Evolutionary conservation across 2,797 vertebrate genomes (phyloP), one percentile per base, ranked within the genome.

Genomic region (Typhlichthys subterraneus): DNA sequence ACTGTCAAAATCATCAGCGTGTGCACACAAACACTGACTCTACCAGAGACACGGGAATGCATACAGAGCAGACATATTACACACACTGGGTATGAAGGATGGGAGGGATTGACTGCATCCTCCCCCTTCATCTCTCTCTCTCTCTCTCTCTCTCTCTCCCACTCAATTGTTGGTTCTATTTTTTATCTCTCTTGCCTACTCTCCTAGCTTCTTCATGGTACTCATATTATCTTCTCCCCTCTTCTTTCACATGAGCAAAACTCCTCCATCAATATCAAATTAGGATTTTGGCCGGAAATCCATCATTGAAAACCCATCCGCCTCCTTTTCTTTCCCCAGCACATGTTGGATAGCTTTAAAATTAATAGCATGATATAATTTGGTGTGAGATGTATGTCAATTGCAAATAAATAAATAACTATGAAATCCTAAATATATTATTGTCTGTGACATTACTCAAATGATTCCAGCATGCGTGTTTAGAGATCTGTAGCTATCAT

Each of bases 1-100:
- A 77, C 88, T 93, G 91, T 91, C 89, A 91, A 82, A 89, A 85
- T 79, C 87, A 87, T 88, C 88, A 83, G 79, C 50, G 72, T 81
- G 83, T 79, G 76, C 83, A 84, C 83, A 87, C 79, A 87, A 90
- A 83, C 83, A 65, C 59, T 13, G 51, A 75, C 61, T 68, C 63
- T 83, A 65, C 78, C 70, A 72, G 70, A 88, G 70, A 69, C 76
- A 79, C 4, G 14, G 64, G 81, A 84, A 75, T n/a, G 65, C 85
- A 83, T 77, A 82, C 73, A 80, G 75, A 80, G 72, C 61, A 63
- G 61, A 75, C 70, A 68, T 69, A 65, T 69, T 72, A 64, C 80
- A 77, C 73, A 72, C 55, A 15, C 77, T 1, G 49, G 50, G 60
- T 63, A 76, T 12, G 57, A 74, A 56, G 42, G 48, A 48, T 45